Conservation (phyloP, 2,797 vertebrate species). For the Neosilurus mollespiculum region DNA sequence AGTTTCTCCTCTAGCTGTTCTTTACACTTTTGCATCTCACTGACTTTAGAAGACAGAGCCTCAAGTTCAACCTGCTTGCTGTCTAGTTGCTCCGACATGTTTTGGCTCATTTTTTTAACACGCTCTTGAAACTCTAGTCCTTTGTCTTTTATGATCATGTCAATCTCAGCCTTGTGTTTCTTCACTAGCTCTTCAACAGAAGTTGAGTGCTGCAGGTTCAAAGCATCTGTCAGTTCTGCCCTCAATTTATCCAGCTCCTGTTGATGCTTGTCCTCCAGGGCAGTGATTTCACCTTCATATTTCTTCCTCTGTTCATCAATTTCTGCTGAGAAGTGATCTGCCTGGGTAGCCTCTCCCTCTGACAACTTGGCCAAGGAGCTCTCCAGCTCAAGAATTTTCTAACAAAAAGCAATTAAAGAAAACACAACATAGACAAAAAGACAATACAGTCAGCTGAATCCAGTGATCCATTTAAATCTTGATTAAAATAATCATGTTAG, state of each 20-base stretch:
- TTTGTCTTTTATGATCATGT: slow-evolving; percentile 80
- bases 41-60: slow-evolving; percentile 79
- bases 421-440: not conserved
- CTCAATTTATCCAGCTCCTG: slow-evolving; percentile 79
- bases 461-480: not conserved
- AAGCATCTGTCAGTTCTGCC: slow-evolving; percentile 65
- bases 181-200: slow-evolving; percentile 76
- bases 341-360: slow-evolving; percentile 69
- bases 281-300: slow-evolving; percentile 75
- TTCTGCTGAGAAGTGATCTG: slow-evolving; percentile 71
- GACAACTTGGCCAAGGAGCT: slow-evolving; percentile 79
- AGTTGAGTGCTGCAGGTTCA: slow-evolving; percentile 73
- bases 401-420: slow-evolving; percentile 54
- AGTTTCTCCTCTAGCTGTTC: slow-evolving; percentile 79
- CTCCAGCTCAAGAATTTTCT: slow-evolving; percentile 94
- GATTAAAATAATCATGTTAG: not conserved
- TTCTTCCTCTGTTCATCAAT: slow-evolving; percentile 80
- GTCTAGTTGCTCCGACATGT: slow-evolving; percentile 86
- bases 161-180: slow-evolving; percentile 74
- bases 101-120: slow-evolving; percentile 90
- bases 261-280: slow-evolving; percentile 76
- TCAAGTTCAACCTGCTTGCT: slow-evolving; percentile 88
- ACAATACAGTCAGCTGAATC: not conserved
- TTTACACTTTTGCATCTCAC: slow-evolving; percentile 76
- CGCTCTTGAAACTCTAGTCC: slow-evolving; percentile 82